Percentiles rank a stretch among this genome's conserved stretches.
These are phyloP conservation scores for Amphipyra tragopoginis DNA, from an alignment of 2,888 invertebrate genomes.

Conservation along the genomic window DNA sequence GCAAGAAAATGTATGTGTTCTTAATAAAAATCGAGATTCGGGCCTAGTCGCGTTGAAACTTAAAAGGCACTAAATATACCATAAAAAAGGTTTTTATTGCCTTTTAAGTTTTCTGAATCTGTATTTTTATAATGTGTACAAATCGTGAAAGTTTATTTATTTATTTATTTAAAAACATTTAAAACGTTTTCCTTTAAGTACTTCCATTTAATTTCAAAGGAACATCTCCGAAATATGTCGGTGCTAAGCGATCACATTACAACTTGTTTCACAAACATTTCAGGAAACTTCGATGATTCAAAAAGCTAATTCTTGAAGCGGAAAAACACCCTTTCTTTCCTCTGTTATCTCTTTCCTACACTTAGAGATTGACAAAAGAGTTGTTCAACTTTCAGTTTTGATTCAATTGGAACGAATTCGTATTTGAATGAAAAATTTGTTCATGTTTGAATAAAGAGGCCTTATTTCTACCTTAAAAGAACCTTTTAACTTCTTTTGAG, in stretches of 20 bases:
- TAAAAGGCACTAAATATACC: no score
- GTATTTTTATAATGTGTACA: no score
- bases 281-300: constrained; percentile 9
- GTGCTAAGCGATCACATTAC: constrained; percentile 18
- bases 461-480: constrained; percentile 30
- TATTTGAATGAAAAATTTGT: constrained; percentile 43
- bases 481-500: constrained; percentile 52
- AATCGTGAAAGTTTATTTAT: no score
- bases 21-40: no score
- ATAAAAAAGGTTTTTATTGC: no score
- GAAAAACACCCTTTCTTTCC: constrained; percentile 32
- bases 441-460: constrained; percentile 33
- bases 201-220: no score
- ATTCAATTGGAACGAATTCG: constrained; percentile 46
- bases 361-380: constrained; percentile 51
- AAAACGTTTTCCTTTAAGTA: no score
- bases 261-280: constrained; percentile 30
- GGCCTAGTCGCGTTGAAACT: no score
- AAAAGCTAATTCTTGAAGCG: constrained; percentile 40
- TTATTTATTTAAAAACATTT: no score
- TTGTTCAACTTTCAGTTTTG: constrained; percentile 44
- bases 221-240: not conserved
- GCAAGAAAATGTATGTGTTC: no score
- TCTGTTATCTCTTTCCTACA: constrained; percentile 28
- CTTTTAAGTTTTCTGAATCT: no score